Evolutionary conservation across 1,140 invertebrate species (phyloP).

Genomic region (Procambarus clarkii): DNA sequence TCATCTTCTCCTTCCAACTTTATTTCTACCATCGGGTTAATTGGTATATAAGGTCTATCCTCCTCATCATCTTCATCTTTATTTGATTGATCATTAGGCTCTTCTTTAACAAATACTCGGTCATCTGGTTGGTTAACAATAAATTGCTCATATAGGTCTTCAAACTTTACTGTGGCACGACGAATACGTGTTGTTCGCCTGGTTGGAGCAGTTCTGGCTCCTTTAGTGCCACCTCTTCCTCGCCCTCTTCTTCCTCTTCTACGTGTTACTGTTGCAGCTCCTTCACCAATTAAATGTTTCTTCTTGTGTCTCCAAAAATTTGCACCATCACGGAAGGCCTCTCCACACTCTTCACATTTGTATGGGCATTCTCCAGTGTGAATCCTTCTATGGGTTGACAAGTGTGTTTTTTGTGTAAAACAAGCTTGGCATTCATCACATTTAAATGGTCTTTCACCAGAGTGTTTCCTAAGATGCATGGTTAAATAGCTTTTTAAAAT

Average conservation of each 20-base stretch:
- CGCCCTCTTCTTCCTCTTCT: constrained; percentile 49
- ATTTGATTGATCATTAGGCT: constrained; percentile 27
- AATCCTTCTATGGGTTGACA: constrained; percentile 60
- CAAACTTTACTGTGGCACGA: constrained; percentile 24
- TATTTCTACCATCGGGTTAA: constrained; percentile 57
- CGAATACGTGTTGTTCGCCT: constrained; percentile 40
- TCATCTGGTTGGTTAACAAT: constrained; percentile 17
- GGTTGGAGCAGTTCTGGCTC: constrained; percentile 8
- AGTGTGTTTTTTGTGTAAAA: constrained; percentile 59
- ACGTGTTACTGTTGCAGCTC: constrained; percentile 35
- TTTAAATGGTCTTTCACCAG: constrained; percentile 56
- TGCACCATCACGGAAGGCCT: constrained; percentile 57
- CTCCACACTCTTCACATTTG: constrained; percentile 63
- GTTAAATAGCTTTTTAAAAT: constrained; percentile 61
- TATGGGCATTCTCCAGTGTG: constrained; percentile 62
- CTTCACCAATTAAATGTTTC: constrained; percentile 58
- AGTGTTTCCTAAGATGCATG: constrained; percentile 63
- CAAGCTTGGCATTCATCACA: constrained; percentile 56
- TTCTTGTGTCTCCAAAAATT: constrained; percentile 66
- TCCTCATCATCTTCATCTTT: constrained; percentile 36
- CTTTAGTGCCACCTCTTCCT: constrained; percentile 28
- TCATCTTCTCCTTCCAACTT: constrained; percentile 56
- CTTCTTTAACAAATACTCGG: constrained; percentile 31
- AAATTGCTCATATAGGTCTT: constrained; percentile 47
- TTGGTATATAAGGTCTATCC: constrained; percentile 49